Evolutionary conservation across 2,113 vertebrate species (phyloP).

Genomic region (Chloropsis cyanopogon): DNA sequence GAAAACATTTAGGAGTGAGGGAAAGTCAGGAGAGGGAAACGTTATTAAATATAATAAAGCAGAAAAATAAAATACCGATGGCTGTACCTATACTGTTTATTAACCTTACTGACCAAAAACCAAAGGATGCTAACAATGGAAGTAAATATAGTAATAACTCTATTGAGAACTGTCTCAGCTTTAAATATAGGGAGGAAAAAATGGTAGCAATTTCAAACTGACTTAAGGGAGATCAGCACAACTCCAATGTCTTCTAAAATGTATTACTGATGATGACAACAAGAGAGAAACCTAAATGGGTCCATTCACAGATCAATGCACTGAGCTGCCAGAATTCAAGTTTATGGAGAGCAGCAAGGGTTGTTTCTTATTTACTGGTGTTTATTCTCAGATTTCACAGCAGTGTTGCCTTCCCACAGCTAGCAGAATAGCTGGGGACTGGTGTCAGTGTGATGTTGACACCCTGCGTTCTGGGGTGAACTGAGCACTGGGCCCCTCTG

Average conservation of each 20-base stretch:
- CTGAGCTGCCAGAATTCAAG: not conserved
- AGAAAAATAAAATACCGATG: not conserved
- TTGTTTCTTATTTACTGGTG: not conserved
- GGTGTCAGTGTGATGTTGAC: not conserved
- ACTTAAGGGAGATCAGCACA: not conserved
- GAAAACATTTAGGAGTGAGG: not conserved
- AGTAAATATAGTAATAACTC: not conserved
- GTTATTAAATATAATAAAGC: not conserved
- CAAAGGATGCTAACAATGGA: not conserved
- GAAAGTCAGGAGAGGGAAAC: not conserved
- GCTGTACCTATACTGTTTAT: not conserved
- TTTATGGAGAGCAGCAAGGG: not conserved
- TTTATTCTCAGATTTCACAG: not conserved
- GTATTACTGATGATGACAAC: not conserved
- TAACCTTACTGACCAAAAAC: not conserved
- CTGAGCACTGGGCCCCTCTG: not conserved
- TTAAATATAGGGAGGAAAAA: not conserved
- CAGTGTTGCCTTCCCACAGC: not conserved
- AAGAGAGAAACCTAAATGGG: not conserved
- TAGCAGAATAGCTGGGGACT: not conserved
- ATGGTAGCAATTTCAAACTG: not conserved
- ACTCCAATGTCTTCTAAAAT: not conserved
- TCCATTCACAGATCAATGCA: not conserved
- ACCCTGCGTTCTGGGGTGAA: not conserved
- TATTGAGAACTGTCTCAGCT: not conserved